Evolutionary conservation across 2,113 vertebrate genomes (phyloP).

Genomic region (Azemiops feae): DNA sequence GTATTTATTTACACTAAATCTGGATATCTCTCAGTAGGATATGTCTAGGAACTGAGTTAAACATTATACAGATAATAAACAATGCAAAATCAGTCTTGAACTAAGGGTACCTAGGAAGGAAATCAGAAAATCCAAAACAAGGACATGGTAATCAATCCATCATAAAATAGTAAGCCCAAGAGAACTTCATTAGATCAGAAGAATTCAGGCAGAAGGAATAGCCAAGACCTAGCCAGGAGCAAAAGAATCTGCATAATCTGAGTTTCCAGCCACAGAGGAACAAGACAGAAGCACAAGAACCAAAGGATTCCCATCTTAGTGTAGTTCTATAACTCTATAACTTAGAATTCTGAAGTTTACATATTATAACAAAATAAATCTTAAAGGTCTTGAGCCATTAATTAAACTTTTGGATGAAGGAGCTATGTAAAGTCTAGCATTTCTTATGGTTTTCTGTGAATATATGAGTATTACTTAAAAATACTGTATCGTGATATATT

Average conservation of each 20-base stretch:
- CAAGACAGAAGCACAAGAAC: not conserved
- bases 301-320: not conserved
- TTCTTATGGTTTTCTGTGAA: not conserved
- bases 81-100: not conserved
- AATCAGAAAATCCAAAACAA: not conserved
- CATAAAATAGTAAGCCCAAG: not conserved
- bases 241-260: not conserved
- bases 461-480: not conserved
- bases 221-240: not conserved
- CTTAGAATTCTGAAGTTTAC: not conserved
- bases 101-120: not conserved
- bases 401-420: not conserved
- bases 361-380: not conserved
- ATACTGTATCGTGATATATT: not conserved
- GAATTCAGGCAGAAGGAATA: not conserved
- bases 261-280: not conserved
- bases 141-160: not conserved
- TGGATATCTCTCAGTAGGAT: not conserved
- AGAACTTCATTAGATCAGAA: not conserved
- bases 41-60: not conserved
- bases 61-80: not conserved
- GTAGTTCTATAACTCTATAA: not conserved
- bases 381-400: not conserved
- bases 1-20: constrained; percentile 29
- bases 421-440: not conserved